Percentiles rank a stretch among this genome's conserved stretches.
phyloP scores from a whole-genome alignment of 2,113 vertebrate species.

The Accipiter virgatus region DNA sequence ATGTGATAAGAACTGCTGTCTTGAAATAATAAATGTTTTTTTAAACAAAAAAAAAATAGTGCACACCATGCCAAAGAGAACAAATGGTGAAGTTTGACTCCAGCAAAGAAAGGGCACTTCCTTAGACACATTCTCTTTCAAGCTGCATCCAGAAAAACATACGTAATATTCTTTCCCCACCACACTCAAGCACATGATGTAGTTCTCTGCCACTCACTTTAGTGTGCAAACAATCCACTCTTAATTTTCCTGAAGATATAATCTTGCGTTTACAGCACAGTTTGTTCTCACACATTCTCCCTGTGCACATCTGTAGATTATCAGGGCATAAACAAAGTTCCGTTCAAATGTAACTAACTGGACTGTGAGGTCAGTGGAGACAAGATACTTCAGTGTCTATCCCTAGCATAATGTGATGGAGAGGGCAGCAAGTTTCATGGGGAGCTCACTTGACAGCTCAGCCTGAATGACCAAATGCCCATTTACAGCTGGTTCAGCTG shows the following conservation, averaged over 20 bases:
- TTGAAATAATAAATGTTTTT: background rate
- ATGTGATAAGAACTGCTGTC: background rate
- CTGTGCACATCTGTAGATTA: background rate
- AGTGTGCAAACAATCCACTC: background rate
- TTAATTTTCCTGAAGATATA: background rate
- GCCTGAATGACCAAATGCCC: background rate
- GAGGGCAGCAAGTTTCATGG: background rate
- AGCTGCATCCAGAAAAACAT: background rate
- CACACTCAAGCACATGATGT: rapidly evolving
- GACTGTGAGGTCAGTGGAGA: background rate
- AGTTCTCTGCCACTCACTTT: background rate
- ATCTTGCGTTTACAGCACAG: background rate
- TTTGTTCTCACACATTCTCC: background rate
- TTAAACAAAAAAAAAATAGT: background rate
- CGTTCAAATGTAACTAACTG: background rate
- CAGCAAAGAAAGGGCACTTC: background rate
- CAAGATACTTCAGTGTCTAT: background rate
- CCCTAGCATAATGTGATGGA: background rate
- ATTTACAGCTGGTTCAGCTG: background rate
- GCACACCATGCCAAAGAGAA: background rate
- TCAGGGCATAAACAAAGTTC: background rate
- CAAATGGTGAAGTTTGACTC: background rate
- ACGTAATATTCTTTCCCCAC: background rate
- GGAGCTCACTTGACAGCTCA: background rate
- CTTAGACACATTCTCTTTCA: background rate